Evolutionary conservation across 2,888 invertebrate species (phyloP), one percentile per base, ranked within the genome.

Genomic region (Isoperla grammatica): DNA sequence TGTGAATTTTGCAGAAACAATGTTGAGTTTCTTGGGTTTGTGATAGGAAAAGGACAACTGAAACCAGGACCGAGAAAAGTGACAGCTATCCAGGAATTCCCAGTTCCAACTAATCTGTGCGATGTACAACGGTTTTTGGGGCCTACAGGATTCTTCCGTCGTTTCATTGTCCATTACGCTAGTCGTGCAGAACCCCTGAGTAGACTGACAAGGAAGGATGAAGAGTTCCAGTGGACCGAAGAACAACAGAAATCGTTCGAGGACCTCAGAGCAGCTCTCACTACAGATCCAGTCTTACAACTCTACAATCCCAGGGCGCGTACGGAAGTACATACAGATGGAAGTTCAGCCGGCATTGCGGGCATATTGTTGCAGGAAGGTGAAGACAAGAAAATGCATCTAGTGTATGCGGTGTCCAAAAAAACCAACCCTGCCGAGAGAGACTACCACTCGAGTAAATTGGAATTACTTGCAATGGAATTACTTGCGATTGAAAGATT

Each of bases 391-490:
- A 1, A 2, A 1, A 63, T 58, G 4, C 66, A 63, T 12, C 71
- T 70, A 0, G 64, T 76, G 0, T 69, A 69, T 0, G 73, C 71
- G 55, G 69, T 60, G 23, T 72, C 71, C 43, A 65, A 69, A 59
- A 65, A 67, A 39, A 71, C 68, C 5, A 70, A 69, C 0, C 63
- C 60, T 0, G 67, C 70, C 0, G 73, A 75, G 65, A 60, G 65
- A 9, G 68, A 66, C 17, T 74, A 72, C 59, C 69, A 70, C 15
- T 69, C 69, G 1, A 70, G 72, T 20, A 74, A 77, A 35, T 57
- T 73, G 20, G 75, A 74, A 61, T 69, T 68, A 0, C 61, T 75
- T 5, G 74, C 74, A 0, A 68, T 70, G 29, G 71, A n/a, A n/a
- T n/a, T 67, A 0, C 67, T 64, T 35, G 65, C 69, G 0, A 56